Evolutionary conservation across 2,113 vertebrate species (phyloP), one percentile per base, ranked within the genome.

Genomic region (Arothron firmamentum): DNA sequence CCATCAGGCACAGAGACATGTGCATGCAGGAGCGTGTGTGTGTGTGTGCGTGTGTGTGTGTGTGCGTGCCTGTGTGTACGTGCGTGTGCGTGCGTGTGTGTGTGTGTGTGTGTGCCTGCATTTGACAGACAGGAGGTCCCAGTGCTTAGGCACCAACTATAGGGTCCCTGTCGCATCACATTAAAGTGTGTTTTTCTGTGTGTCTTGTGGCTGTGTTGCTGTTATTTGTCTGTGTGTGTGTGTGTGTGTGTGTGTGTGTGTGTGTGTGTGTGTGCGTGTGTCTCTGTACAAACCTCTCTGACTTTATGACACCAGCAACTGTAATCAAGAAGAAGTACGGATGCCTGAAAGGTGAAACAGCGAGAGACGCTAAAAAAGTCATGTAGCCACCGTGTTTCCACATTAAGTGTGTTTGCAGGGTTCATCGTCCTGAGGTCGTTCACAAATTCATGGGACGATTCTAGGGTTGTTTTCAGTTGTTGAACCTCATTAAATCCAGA

Each of bases 141-240:
- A 74, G 63, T 28, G 68, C 67, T 80, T 72, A 75, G 86, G 89
- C 90, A 82, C 75, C 77, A 84, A 85, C 87, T 89, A 84, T 90
- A 89, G 82, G 87, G 85, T 87, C 65, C 56, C 69, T 88, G 89
- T 91, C 89, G 87, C 70, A 79, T 89, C 60, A 16, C 52, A 84
- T 91, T 89, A 90, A 42, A 63, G 51, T 58, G 41, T 8, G 45
- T 62, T 20, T 65, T 42, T 50, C 25, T 57, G 58, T 42, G 45
- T 57, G 53, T 49, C 38, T 57, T 58, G 59, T 79, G 65, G 58
- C 59, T 67, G 8, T 41, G 28, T 73, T 62, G 59, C 34, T 49
- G 57, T 65, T 46, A 75, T 31, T 31, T n/a, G n/a, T n/a, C n/a
- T 25, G 25, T 25, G 25, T 25, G 25, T 25, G 25, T 25, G 25